These are phyloP conservation scores for Melanerpes formicivorus DNA, from an alignment of 2,113 vertebrate species.

Conservation along the genomic window DNA sequence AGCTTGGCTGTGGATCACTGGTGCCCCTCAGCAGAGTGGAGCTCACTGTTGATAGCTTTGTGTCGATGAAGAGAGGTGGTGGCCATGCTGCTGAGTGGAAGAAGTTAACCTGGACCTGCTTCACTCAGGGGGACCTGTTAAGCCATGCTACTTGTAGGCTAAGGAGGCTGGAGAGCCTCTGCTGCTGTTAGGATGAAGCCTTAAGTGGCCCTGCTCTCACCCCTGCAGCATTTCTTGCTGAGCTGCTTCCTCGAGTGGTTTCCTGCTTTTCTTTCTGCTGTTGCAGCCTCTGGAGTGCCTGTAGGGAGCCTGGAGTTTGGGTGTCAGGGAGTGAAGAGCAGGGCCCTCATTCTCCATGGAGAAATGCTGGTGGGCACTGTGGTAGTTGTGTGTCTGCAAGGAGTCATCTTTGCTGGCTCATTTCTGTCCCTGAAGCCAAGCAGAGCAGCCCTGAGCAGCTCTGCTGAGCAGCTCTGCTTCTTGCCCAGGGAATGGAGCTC, in stretches of 20 bases:
- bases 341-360: background rate
- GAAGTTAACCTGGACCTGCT: no score
- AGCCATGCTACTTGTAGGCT: no score
- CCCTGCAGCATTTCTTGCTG: background rate
- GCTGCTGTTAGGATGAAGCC: background rate
- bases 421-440: background rate
- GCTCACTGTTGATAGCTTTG: no score
- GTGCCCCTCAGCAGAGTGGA: no score
- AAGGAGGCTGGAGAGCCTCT: background rate
- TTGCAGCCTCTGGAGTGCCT: background rate
- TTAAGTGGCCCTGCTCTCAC: background rate
- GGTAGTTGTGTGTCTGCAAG: conserved; percentile 47
- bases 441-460: background rate
- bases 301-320: background rate
- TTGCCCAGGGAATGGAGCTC: background rate
- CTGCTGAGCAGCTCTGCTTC: background rate
- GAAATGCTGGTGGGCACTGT: background rate
- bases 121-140: no score
- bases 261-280: background rate
- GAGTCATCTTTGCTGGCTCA: background rate
- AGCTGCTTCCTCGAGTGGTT: background rate
- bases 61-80: no score
- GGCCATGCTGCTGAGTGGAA: no score
- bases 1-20: no score
- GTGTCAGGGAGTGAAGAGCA: background rate